A percentile compares a stretch with the other conserved stretches of the same genome.
Conservation (phyloP, 2,888 invertebrate species). For the Drosophila gaucha region DNA sequence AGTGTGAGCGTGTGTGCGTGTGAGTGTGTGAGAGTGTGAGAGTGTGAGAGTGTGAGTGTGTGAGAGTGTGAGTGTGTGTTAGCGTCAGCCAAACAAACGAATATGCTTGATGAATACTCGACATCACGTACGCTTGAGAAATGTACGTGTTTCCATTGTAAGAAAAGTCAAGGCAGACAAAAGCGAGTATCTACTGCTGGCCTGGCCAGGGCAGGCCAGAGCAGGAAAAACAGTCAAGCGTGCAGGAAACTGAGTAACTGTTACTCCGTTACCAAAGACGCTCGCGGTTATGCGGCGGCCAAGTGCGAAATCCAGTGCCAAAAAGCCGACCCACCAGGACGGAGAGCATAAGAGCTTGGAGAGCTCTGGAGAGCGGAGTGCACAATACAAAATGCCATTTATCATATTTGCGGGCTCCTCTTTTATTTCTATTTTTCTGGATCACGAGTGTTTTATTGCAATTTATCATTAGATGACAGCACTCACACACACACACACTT, state of each 20-base stretch:
- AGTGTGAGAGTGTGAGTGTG: slow-evolving; percentile 27
- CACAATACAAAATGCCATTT: slow-evolving; percentile 75
- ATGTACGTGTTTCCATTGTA: slow-evolving; percentile 82
- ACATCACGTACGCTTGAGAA: slow-evolving; percentile 81
- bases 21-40: slow-evolving; percentile 25
- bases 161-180: slow-evolving; percentile 60
- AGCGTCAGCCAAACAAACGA: slow-evolving; percentile 64
- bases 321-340: slow-evolving; percentile 49
- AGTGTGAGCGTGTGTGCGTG: slow-evolving; percentile 19
- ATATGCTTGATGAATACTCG: slow-evolving; percentile 81
- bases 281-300: slow-evolving; percentile 69
- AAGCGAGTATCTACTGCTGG: slow-evolving; percentile 24
- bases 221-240: slow-evolving; percentile 31
- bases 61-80: slow-evolving; percentile 37
- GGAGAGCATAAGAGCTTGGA: slow-evolving; percentile 2
- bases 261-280: slow-evolving; percentile 35
- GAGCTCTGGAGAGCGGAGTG: slow-evolving; percentile 12
- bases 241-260: slow-evolving; percentile 42
- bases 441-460: slow-evolving; percentile 83
- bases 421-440: slow-evolving; percentile 52
- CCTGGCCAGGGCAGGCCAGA: slow-evolving; percentile 1
- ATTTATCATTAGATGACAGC: slow-evolving; percentile 80
- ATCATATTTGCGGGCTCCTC: slow-evolving; percentile 75
- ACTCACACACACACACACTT: slow-evolving; percentile 22
- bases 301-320: slow-evolving; percentile 56